phyloP scores from a whole-genome alignment of 64 coral and sea anemone species.

The Trachythela sp. region DNA sequence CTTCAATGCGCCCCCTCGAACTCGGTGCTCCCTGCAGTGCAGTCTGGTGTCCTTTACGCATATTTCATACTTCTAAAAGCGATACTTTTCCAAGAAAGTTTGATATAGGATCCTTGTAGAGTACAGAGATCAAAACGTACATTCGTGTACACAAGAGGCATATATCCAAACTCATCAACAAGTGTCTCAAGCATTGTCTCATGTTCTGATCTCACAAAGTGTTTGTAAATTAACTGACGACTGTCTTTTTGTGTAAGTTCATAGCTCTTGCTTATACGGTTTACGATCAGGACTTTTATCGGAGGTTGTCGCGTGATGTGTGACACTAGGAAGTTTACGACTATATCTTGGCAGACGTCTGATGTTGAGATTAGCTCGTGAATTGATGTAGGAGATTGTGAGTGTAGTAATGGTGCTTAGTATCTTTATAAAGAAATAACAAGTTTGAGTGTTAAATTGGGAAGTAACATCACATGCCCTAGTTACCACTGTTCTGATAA shows the following conservation, averaged over 20 bases:
- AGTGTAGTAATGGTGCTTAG: constrained; percentile 75
- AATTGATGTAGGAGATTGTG: constrained; percentile 57
- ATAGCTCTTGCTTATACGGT: constrained; percentile 57
- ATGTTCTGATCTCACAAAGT: constrained; percentile 29
- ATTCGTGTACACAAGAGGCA: constrained; percentile 74
- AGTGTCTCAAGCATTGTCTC: constrained; percentile 62
- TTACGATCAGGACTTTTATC: constrained; percentile 76
- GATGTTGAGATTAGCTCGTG: constrained; percentile 56
- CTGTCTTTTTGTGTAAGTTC: constrained; percentile 46
- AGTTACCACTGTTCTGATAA: too few species aligned
- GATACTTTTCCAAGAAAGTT: constrained; percentile 83
- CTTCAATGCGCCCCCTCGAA: too few species aligned
- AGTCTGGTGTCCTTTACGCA: not conserved
- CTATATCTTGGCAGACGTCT: constrained; percentile 72
- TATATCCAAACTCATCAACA: constrained; percentile 80
- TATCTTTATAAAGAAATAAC: constrained; percentile 56
- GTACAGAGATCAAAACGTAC: constrained; percentile 70
- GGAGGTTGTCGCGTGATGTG: constrained; percentile 65
- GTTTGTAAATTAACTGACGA: constrained; percentile 48
- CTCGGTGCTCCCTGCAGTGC: too few species aligned
- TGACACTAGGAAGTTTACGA: constrained; percentile 83
- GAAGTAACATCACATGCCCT: too few species aligned
- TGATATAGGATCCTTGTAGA: constrained; percentile 88
- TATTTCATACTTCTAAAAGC: constrained; percentile 76
- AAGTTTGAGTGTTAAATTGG: too few species aligned